A percentile compares a stretch with the other conserved stretches of the same genome.
These are phyloP conservation scores for Allygus modestus DNA, from an alignment of 2,888 invertebrate species.

Conservation along the genomic window DNA sequence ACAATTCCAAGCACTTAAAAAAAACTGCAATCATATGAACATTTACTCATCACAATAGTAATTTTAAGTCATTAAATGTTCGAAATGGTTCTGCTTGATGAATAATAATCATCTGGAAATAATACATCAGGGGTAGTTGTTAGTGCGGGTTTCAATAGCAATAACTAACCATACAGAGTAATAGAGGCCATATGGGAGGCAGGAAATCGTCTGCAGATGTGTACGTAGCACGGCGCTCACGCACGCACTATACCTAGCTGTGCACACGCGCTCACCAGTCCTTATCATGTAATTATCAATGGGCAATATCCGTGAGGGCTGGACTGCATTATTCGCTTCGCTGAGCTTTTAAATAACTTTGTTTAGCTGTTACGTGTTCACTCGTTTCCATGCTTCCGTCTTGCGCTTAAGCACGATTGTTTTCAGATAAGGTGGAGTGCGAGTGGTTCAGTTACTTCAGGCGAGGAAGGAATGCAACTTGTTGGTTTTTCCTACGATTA, in stretches of 20 bases:
- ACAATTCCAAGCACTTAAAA: too few relatives aligned
- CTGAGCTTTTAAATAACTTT: conserved; percentile 38
- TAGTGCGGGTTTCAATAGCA: conserved; percentile 14
- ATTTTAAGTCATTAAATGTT: too few relatives aligned
- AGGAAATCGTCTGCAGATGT: conserved; percentile 51
- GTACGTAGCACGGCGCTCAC: not conserved
- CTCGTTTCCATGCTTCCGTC: conserved; percentile 4
- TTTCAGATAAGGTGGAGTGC: not conserved
- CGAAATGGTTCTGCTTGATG: not conserved
- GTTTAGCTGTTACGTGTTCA: conserved; percentile 39
- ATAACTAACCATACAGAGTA: conserved; percentile 33
- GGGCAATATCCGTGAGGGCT: conserved; percentile 51
- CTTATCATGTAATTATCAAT: conserved; percentile 41
- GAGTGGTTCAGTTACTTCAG: too few relatives aligned
- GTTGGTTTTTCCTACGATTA: too few relatives aligned
- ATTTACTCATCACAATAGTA: too few relatives aligned
- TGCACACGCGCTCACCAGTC: conserved; percentile 12
- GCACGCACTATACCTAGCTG: not conserved
- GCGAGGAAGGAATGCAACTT: too few relatives aligned
- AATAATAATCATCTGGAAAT: conserved; percentile 20
- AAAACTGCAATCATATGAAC: too few relatives aligned
- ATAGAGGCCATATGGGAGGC: conserved; percentile 22
- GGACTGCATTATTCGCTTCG: conserved; percentile 45
- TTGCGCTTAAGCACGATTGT: not conserved
- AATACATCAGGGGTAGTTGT: conserved; percentile 20